phyloP scores from a whole-genome alignment of 2,797 vertebrate genomes.

The Florisuga fusca region DNA sequence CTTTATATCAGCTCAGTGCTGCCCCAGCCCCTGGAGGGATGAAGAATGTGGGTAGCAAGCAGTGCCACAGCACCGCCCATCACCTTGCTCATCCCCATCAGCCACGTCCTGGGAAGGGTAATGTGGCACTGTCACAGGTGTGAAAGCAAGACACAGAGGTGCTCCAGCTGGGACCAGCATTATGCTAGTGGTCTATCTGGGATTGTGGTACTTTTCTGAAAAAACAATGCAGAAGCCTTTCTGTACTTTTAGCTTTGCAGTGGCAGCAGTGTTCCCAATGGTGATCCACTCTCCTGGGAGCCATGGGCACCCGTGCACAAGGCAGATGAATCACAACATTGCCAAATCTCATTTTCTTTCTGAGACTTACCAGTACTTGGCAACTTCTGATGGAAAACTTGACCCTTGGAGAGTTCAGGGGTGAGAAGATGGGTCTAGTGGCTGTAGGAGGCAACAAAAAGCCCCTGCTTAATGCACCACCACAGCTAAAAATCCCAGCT shows the following conservation, averaged over 20 bases:
- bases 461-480: neutral
- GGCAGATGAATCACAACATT: rapidly evolving
- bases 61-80: neutral
- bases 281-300: neutral
- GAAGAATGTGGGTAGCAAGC: neutral
- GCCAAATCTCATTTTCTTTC: neutral
- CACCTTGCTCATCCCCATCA: neutral
- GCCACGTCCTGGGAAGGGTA: neutral
- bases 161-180: neutral
- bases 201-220: rapidly evolving
- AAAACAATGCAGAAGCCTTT: neutral
- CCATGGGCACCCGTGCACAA: rapidly evolving
- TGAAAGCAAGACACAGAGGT: neutral
- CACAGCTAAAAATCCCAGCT: neutral
- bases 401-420: neutral
- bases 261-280: rapidly evolving
- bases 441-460: neutral
- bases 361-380: neutral
- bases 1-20: neutral
- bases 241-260: neutral
- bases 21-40: neutral
- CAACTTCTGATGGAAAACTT: neutral
- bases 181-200: neutral
- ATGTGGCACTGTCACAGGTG: rapidly evolving
- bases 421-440: neutral